phyloP scores from a whole-genome alignment of 1,140 invertebrate genomes.

The Sycophila sp. region DNA sequence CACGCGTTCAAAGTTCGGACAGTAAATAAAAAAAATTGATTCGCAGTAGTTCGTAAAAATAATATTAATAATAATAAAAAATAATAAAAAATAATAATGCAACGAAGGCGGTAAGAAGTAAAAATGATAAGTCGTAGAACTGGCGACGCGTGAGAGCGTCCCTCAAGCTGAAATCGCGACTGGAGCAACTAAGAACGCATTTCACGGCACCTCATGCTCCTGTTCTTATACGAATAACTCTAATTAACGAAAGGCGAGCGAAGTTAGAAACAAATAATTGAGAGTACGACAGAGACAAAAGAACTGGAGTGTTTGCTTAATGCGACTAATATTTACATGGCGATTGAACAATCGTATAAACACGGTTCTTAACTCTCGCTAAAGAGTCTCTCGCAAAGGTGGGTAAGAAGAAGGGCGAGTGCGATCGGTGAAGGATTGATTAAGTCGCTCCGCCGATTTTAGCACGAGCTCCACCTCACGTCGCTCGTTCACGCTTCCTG shows the following conservation, averaged over 20 bases:
- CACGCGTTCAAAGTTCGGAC: not conserved
- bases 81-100: constrained; percentile 1
- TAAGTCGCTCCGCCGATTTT: not conserved
- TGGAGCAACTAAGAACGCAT: constrained; percentile 24
- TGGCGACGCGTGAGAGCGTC: constrained; percentile 32
- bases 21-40: not conserved
- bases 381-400: not conserved
- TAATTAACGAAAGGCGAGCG: too few relatives aligned
- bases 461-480: not conserved
- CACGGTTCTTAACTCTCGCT: too few relatives aligned
- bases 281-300: too few relatives aligned
- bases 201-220: too few relatives aligned
- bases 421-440: not conserved
- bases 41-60: not conserved
- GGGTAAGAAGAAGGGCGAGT: not conserved
- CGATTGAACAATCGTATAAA: constrained; percentile 1
- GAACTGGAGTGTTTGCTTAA: not conserved
- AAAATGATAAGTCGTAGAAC: not conserved
- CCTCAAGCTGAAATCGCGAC: constrained; percentile 31
- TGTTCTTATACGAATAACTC: constrained; percentile 8
- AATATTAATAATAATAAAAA: not conserved
- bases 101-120: too few relatives aligned
- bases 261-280: too few relatives aligned
- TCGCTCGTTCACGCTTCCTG: constrained; percentile 12
- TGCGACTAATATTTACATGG: constrained; percentile 32